Percentiles rank a stretch among this genome's conserved stretches.
Conservation (phyloP, 2,888 invertebrate genomes). For the Palloptera scutellata region DNA sequence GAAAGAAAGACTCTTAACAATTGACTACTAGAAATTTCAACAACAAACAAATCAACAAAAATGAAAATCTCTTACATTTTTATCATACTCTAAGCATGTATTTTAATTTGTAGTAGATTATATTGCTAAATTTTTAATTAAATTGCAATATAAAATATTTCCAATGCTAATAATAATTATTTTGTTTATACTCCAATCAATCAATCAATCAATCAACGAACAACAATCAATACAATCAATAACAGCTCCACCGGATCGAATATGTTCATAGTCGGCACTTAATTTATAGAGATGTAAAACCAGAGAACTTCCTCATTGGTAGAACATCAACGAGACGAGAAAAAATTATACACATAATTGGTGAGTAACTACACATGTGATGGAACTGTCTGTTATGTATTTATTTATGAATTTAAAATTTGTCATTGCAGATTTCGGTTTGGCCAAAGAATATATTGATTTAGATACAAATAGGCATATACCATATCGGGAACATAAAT, state of each 20-base stretch:
- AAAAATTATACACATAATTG: conserved; percentile 99
- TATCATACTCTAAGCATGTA: conserved; percentile 12
- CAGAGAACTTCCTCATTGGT: conserved; percentile 99
- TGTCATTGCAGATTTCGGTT: conserved; percentile 92
- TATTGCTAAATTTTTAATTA: neutral
- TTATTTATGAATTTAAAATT: neutral
- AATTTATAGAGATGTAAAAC: conserved; percentile 99
- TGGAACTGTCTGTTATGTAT: too few relatives aligned
- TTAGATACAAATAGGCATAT: conserved; percentile 99
- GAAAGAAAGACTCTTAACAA: too few relatives aligned
- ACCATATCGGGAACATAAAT: conserved; percentile 99
- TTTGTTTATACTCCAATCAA: conserved; percentile 16
- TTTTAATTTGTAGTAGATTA: neutral
- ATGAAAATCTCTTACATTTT: too few relatives aligned
- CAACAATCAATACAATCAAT: neutral
- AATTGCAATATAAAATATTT: too few relatives aligned
- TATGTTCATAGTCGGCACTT: conserved; percentile 99
- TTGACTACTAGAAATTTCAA: too few relatives aligned
- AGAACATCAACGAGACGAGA: conserved; percentile 96
- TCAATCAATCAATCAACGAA: too few relatives aligned
- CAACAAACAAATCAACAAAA: too few relatives aligned
- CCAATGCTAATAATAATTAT: conserved; percentile 24
- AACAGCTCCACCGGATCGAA: conserved; percentile 96
- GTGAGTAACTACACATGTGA: conserved; percentile 64
- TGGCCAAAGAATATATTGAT: conserved; percentile 99